Conservation (phyloP, 2,113 vertebrate species). For the Ceratotherium simum region DNA sequence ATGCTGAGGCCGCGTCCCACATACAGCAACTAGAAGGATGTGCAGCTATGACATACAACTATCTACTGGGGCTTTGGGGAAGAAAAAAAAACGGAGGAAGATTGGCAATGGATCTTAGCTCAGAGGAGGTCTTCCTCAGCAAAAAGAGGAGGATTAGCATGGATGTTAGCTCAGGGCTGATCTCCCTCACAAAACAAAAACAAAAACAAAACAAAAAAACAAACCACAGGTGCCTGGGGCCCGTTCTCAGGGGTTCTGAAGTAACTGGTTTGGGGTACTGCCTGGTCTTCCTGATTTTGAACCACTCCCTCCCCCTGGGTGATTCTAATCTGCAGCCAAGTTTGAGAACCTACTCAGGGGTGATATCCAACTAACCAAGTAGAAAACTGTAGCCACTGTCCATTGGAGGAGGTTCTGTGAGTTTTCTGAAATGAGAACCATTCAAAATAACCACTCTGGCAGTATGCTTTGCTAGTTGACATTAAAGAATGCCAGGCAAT, state of each 20-base stretch:
- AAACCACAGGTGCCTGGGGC: not conserved
- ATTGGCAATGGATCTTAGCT: too few relatives aligned
- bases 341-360: not conserved
- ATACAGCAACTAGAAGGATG: too few relatives aligned
- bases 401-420: slow-evolving; percentile 21
- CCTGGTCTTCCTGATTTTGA: slow-evolving; percentile 5
- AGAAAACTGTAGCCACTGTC: not conserved
- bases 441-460: not conserved
- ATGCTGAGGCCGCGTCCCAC: too few relatives aligned
- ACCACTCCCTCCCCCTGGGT: too few relatives aligned
- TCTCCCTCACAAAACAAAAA: too few relatives aligned
- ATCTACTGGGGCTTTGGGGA: too few relatives aligned
- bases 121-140: too few relatives aligned
- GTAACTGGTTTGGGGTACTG: not conserved
- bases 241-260: not conserved
- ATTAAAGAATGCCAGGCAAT: not conserved
- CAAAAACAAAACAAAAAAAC: too few relatives aligned
- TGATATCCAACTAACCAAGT: not conserved
- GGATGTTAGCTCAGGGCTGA: too few relatives aligned
- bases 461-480: slow-evolving; percentile 36
- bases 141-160: too few relatives aligned
- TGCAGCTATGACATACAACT: too few relatives aligned
- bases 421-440: slow-evolving; percentile 36
- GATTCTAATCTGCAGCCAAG: not conserved
- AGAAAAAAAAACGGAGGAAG: too few relatives aligned